phyloP scores from a whole-genome alignment of 2,797 vertebrate species.

The Sylvilagus floridanus region DNA sequence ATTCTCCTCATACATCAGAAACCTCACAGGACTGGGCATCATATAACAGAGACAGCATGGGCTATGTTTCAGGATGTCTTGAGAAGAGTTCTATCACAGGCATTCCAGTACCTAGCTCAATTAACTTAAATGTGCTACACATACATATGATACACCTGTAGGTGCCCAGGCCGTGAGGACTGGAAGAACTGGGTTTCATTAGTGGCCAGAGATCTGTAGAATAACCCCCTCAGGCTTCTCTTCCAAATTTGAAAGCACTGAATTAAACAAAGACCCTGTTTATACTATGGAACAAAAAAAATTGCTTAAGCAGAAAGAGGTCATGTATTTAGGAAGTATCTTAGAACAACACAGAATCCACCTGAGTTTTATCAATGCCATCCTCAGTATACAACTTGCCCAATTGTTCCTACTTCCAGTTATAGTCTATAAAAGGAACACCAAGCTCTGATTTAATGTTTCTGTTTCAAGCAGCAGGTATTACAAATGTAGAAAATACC shows the following conservation, averaged over 20 bases:
- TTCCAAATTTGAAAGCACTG: background rate
- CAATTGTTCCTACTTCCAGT: background rate
- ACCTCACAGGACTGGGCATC: background rate
- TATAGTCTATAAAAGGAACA: background rate
- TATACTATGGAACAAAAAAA: slow-evolving; percentile 33
- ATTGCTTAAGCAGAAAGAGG: background rate
- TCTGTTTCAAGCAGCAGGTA: background rate
- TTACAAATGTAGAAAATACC: slow-evolving; percentile 87
- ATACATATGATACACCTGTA: background rate
- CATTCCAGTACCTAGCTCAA: background rate
- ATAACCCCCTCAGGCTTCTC: background rate
- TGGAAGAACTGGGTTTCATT: background rate
- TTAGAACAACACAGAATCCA: background rate
- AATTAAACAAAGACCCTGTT: slow-evolving; percentile 3
- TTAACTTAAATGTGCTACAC: slow-evolving; percentile 12
- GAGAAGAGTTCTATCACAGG: background rate
- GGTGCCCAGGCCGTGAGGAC: background rate
- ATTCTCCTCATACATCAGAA: background rate
- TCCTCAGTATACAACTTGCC: background rate
- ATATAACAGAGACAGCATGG: background rate
- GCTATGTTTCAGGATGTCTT: background rate
- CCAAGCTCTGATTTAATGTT: background rate
- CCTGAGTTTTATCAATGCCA: background rate
- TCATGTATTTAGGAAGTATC: background rate
- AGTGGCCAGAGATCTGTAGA: background rate